phyloP scores from a whole-genome alignment of 2,888 invertebrate species.

The Eupithecia tripunctaria region DNA sequence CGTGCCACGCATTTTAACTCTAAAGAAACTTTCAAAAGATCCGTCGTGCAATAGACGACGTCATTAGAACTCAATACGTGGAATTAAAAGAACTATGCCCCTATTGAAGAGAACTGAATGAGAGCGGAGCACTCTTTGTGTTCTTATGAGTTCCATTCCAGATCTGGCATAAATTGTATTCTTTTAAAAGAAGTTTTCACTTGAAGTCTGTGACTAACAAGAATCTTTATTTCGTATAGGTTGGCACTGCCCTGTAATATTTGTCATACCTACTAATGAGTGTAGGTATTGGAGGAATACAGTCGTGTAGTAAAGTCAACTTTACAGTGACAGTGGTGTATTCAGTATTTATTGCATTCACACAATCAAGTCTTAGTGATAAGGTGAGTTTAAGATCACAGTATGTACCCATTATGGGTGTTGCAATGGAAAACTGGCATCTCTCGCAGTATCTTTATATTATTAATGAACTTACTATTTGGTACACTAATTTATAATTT shows the following conservation, averaged over 20 bases:
- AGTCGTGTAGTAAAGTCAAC: no score
- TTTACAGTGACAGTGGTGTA: no score
- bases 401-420: no score
- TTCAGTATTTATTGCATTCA: no score
- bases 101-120: constrained; percentile 32
- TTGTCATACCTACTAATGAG: no score
- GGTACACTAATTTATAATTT: no score
- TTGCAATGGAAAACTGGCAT: no score
- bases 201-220: background rate
- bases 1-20: constrained; percentile 1
- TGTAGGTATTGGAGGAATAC: no score
- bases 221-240: background rate
- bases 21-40: constrained; percentile 9
- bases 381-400: no score
- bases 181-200: background rate
- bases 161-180: constrained; percentile 8
- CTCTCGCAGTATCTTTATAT: no score
- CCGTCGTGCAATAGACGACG: constrained; percentile 21
- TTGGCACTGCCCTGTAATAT: background rate
- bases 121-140: constrained; percentile 25
- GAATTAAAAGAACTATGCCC: constrained; percentile 32
- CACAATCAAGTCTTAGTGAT: no score
- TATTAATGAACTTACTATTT: no score
- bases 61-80: constrained; percentile 41
- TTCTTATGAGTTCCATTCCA: constrained; percentile 1